Conservation (phyloP, 2,888 invertebrate genomes). For the Leptura quadrifasciata region DNA sequence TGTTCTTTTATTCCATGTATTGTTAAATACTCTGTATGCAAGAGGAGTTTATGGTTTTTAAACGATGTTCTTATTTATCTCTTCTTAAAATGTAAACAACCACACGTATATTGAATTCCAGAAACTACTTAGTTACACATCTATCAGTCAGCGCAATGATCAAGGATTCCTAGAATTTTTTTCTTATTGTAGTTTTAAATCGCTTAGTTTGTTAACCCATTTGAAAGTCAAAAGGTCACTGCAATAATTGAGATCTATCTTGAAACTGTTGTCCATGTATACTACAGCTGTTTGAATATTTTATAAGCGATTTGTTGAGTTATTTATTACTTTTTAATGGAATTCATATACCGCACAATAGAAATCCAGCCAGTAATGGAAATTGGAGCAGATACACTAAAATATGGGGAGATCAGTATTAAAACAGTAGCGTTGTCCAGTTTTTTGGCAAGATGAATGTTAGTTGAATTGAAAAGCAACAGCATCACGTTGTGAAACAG, state of each 20-base stretch:
- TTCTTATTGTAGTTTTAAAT: background rate
- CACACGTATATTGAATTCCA: conserved; percentile 7
- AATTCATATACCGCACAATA: background rate
- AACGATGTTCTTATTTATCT: background rate
- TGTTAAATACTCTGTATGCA: background rate
- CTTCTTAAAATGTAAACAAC: conserved; percentile 7
- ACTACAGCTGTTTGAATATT: background rate
- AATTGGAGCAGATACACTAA: too few species aligned
- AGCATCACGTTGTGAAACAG: too few species aligned
- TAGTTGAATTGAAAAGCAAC: too few species aligned
- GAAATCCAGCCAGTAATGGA: background rate
- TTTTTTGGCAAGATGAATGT: too few species aligned
- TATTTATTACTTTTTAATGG: background rate
- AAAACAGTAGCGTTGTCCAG: too few species aligned
- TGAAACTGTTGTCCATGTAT: background rate
- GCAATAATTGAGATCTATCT: background rate
- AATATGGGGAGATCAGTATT: too few species aligned
- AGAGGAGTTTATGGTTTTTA: background rate
- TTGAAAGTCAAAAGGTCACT: conserved; percentile 1
- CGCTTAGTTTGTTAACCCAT: background rate
- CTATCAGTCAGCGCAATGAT: conserved; percentile 7
- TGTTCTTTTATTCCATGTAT: background rate
- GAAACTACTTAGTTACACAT: conserved; percentile 7
- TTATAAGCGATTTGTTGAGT: background rate
- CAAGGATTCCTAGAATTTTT: conserved; percentile 1